Percentiles rank a stretch among this genome's conserved stretches.
phyloP scores from a whole-genome alignment of 2,888 invertebrate species.

The Rhorus exstirpatorius region DNA sequence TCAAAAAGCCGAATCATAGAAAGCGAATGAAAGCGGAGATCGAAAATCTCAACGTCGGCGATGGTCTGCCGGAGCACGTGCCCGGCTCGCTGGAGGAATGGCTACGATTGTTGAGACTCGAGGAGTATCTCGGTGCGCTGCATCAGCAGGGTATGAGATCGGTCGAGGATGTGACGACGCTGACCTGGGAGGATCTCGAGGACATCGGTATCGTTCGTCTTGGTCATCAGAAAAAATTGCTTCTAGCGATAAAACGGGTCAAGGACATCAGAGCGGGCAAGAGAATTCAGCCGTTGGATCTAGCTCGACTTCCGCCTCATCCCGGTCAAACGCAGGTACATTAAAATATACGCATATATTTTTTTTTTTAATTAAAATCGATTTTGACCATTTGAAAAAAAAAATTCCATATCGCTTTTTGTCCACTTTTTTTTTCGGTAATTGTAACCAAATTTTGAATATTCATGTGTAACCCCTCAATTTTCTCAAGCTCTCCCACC shows the following conservation, averaged over 20 bases:
- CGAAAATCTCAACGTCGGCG: slow-evolving; percentile 96
- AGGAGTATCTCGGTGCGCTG: slow-evolving; percentile 96
- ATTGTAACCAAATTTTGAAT: no score
- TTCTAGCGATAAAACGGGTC: slow-evolving; percentile 98
- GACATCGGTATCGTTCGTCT: slow-evolving; percentile 97
- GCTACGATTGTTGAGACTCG: slow-evolving; percentile 95
- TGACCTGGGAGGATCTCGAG: slow-evolving; percentile 99
- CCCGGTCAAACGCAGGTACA: slow-evolving; percentile 85
- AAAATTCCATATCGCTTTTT: no score
- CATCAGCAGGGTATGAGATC: slow-evolving; percentile 97
- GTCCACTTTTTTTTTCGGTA: no score
- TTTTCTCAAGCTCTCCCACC: no score
- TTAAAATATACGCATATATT: not conserved
- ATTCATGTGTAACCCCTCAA: no score
- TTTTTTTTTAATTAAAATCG: not conserved
- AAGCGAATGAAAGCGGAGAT: slow-evolving; percentile 98
- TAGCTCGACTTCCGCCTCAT: slow-evolving; percentile 87
- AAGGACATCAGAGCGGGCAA: slow-evolving; percentile 97
- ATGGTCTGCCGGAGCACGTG: slow-evolving; percentile 97
- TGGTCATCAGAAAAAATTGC: slow-evolving; percentile 99
- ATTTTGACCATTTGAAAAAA: not conserved
- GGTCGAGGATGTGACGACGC: slow-evolving; percentile 96
- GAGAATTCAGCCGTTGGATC: slow-evolving; percentile 87
- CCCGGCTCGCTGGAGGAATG: slow-evolving; percentile 98
- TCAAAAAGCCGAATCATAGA: slow-evolving; percentile 98